Base-by-base conservation (phyloP, 2,113 vertebrate genomes). In the Stercorarius parasiticus region DNA sequence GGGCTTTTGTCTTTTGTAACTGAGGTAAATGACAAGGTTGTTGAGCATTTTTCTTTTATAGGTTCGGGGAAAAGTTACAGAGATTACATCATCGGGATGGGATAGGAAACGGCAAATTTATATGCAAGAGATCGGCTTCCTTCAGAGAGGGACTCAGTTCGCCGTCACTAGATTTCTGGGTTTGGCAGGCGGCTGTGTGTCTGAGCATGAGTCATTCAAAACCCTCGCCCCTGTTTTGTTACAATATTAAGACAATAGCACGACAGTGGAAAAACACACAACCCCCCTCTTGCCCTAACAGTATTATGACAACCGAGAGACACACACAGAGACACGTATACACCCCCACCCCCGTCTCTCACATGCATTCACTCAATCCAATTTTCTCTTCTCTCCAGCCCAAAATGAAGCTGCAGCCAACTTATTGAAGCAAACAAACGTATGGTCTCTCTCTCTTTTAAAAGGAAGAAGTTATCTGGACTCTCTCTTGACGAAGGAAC, bases 381-480 rank as follows among this genome's bases (percentile, higher is more conserved):
- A 80, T 96, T 95, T 96, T 92, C 56, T 66, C 78, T 45, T 78
- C 62, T 59, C 64, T 80, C 30, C 11, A 87, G 70, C 25, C 61
- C 14, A 20, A 94, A 95, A 94, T 5, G 45, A 96, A 91, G 52
- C 77, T 30, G 56, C 87, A 81, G 49, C 43, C 43, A 82, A 92
- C 66, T 85, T 90, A 89, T 9, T 87, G 76, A 89, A 89, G 76
- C 56, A 83, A 93, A 92, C 30, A 91, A 89, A 96, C 84, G 76
- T 66, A 74, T 27, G 59, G 86, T 52, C 27, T 70, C 56, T 84
- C 74, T 90, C 80, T 88, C 65, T 89, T 93, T 88, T 69, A 95
- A 95, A 93, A 20, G 1, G 58, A 92, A 77, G 38, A 49, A 93
- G 65, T 82, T 90, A 92, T 87, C 82, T 94, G 91, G 65, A 94